These are phyloP conservation scores for Halesus radiatus DNA, from an alignment of 1,140 invertebrate genomes.

Conservation along the genomic window DNA sequence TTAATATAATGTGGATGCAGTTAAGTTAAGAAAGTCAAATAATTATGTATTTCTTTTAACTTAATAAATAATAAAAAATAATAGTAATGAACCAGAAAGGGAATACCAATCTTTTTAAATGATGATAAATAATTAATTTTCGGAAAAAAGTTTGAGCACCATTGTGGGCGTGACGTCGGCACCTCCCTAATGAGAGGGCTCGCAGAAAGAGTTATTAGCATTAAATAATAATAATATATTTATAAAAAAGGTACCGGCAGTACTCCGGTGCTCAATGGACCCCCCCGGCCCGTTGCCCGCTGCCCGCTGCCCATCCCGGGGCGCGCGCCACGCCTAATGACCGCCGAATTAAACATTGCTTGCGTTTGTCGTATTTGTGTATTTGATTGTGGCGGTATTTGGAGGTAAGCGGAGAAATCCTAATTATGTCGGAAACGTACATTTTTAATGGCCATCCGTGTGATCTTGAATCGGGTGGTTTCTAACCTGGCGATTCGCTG, in stretches of 20 bases:
- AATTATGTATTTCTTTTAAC: no score
- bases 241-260: background rate
- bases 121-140: background rate
- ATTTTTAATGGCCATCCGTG: no score
- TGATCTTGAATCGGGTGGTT: no score
- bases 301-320: background rate
- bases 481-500: no score
- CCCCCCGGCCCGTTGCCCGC: slow-evolving; percentile 19
- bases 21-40: no score
- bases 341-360: slow-evolving; percentile 48
- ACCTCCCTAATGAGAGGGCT: slow-evolving; percentile 49
- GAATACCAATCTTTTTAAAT: no score
- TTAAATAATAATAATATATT: slow-evolving; percentile 47
- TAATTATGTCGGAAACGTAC: no score
- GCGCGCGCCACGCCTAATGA: slow-evolving; percentile 16
- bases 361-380: slow-evolving; percentile 13
- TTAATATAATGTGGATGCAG: no score
- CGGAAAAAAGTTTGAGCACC: slow-evolving; percentile 16
- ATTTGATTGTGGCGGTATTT: background rate
- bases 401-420: no score
- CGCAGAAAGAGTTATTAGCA: slow-evolving; percentile 56
- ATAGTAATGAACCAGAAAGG: no score
- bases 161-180: slow-evolving; percentile 36
- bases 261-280: slow-evolving; percentile 46
- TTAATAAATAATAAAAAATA: no score